Evolutionary conservation across 53 echinoderm and acorn worm genomes (phyloP), one percentile per base, ranked within the genome.

Genomic region (Paelopatides confundens): DNA sequence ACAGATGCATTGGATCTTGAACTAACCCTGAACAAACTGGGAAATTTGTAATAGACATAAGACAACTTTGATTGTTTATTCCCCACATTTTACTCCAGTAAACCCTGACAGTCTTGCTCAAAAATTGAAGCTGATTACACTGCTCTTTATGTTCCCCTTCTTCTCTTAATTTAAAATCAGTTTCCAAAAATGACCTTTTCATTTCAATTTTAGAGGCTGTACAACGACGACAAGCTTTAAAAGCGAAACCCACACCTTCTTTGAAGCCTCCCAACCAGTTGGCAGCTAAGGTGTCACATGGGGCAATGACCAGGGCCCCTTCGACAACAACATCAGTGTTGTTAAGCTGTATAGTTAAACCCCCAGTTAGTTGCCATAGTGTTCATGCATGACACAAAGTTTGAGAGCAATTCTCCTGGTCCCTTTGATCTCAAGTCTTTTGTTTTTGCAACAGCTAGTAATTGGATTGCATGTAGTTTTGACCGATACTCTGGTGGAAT

Each of bases 81-180:
- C 94, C 94, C 92, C 90, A 92, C 49, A 52, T 62, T 84, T 94
- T 94, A 35, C 92, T 92, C 92, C 95, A 95, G 70, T 95, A 95
- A 14, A 14, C 85, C n/a, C 34, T 81, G 8, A 88, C 86, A 31
- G 46, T 76, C 18, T 35, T 69, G 4, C 88, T 66, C 43, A 91
- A 37, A 76, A 52, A 26, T 54, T 87, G 67, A 37, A 90, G 78
- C 11, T 31, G 35, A 29, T 63, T 31, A 69, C 94, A 94, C 51
- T 90, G 83, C 9, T 64, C 48, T 23, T 30, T 85, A 40, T 94
- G 94, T 51, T 86, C 91, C 31, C 15, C 34, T 58, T 94, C 89
- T 28, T 77, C 83, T 35, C 94, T 13, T 35, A 69, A 23, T 14
- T 4, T 7, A 52, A 94, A 86, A 18, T 89, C 54, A 0, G 67